Evolutionary conservation across 1,140 invertebrate species (phyloP).

Genomic region (Bombus confusus): DNA sequence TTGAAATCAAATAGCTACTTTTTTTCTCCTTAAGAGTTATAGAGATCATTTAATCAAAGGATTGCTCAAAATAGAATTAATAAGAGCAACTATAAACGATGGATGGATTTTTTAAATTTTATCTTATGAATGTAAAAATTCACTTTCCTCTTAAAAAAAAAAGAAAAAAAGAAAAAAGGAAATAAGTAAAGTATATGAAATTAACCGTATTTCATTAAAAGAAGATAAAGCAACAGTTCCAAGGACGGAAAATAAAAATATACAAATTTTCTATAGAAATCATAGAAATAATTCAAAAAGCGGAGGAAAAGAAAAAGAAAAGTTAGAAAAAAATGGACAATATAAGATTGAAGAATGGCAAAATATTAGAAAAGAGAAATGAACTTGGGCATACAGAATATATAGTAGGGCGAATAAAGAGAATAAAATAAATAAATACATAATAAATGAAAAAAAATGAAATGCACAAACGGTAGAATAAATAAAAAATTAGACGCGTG

Average conservation of each 20-base stretch:
- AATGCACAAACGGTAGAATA: not conserved
- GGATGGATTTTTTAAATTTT: not conserved
- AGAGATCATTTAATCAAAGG: no score
- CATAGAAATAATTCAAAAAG: no score
- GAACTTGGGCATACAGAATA: not conserved
- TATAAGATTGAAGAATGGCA: no score
- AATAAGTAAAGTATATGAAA: not conserved
- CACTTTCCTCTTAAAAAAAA: not conserved
- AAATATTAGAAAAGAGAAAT: no score
- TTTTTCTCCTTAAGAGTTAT: no score
- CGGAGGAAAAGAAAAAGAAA: no score
- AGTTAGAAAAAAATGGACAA: no score
- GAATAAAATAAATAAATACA: not conserved
- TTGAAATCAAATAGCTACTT: no score
- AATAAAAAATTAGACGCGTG: conserved; percentile 12
- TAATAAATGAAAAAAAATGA: not conserved
- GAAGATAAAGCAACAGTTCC: not conserved
- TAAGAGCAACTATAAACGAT: not conserved
- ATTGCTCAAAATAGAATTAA: not conserved
- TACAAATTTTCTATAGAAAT: no score
- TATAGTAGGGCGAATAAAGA: not conserved
- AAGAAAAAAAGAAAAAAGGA: not conserved
- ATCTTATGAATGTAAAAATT: not conserved
- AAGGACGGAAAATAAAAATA: not conserved
- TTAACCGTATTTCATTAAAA: not conserved